These are phyloP conservation scores for Esperia sulphurella DNA, from an alignment of 2,888 invertebrate genomes.

Conservation along the genomic window DNA sequence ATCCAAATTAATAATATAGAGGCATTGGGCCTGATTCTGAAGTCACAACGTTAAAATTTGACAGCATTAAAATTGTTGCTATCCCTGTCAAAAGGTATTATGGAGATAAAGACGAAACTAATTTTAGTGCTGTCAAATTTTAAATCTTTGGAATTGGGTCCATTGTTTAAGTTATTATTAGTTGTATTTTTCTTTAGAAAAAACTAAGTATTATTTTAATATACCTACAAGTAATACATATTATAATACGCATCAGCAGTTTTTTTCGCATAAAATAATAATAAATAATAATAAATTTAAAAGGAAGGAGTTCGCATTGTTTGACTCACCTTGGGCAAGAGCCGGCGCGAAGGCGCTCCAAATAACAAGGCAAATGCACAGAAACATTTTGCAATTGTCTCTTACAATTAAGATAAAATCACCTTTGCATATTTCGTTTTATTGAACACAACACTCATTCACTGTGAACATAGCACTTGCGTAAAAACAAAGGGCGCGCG, in stretches of 20 bases:
- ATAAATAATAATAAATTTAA: conserved; percentile 15
- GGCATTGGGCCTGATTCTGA: no score
- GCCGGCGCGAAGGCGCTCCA: conserved; percentile 66
- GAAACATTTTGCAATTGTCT: conserved; percentile 62
- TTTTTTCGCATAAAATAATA: conserved; percentile 22
- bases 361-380: conserved; percentile 60
- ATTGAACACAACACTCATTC: conserved; percentile 30
- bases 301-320: conserved; percentile 45
- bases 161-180: no score
- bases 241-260: background rate
- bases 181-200: background rate
- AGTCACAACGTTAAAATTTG: no score
- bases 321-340: conserved; percentile 68
- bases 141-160: no score
- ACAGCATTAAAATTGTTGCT: no score
- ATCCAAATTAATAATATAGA: no score
- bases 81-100: no score
- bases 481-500: conserved; percentile 40
- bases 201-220: background rate
- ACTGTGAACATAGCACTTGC: conserved; percentile 4
- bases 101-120: no score
- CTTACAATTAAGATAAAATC: conserved; percentile 26
- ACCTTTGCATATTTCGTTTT: conserved; percentile 49
- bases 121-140: no score
- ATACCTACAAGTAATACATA: no score